Conservation (phyloP, 2,797 vertebrate genomes). For the Xenops minutus region DNA sequence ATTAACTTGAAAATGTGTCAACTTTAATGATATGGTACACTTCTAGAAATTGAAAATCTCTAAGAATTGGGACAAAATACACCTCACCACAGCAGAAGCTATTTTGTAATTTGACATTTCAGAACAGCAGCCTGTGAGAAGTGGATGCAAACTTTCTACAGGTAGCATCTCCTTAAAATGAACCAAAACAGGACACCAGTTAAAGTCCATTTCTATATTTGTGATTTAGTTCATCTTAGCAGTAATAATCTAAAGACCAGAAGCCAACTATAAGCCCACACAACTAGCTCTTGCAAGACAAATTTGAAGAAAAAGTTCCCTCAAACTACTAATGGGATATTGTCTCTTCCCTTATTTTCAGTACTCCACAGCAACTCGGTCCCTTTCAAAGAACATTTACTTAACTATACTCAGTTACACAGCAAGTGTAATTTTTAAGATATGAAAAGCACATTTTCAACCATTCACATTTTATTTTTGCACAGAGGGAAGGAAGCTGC, state of each 20-base stretch:
- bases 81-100: neutral
- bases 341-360: conserved; percentile 32
- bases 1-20: neutral
- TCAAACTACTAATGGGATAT: conserved; percentile 21
- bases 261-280: conserved; percentile 49
- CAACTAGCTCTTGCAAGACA: conserved; percentile 36
- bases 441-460: conserved; percentile 47
- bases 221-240: conserved; percentile 16
- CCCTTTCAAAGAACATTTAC: conserved; percentile 47
- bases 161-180: neutral
- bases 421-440: conserved; percentile 11
- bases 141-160: neutral
- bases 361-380: conserved; percentile 42
- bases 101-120: neutral
- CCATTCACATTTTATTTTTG: neutral
- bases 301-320: conserved; percentile 39
- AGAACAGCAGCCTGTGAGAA: neutral
- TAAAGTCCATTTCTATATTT: neutral
- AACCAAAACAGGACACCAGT: neutral
- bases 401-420: conserved; percentile 40
- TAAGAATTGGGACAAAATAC: neutral
- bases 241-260: conserved; percentile 2
- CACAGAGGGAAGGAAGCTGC: neutral
- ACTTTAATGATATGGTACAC: rapidly evolving
- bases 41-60: neutral